phyloP scores from a whole-genome alignment of 2,888 invertebrate species.

The Rhamphomyia laevipes region DNA sequence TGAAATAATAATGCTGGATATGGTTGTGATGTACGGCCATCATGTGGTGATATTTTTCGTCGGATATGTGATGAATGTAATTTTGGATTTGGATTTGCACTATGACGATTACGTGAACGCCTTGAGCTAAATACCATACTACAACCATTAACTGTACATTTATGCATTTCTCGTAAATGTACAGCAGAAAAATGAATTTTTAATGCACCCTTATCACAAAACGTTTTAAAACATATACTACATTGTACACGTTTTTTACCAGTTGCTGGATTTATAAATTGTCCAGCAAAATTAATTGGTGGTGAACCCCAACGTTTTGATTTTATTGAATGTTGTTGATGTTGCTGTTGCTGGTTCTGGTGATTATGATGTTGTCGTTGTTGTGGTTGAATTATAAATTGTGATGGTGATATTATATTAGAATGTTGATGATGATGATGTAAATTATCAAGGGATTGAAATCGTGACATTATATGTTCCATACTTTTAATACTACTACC shows the following conservation, averaged over 20 bases:
- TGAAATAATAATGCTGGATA: conserved; percentile 54
- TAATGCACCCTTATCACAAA: conserved; percentile 97
- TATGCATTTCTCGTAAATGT: conserved; percentile 96
- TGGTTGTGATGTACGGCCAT: conserved; percentile 72
- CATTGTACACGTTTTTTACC: conserved; percentile 96
- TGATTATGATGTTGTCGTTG: conserved; percentile 16
- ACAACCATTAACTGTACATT: conserved; percentile 95
- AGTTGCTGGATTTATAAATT: conserved; percentile 80
- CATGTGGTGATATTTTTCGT: conserved; percentile 84
- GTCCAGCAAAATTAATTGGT: conserved; percentile 70
- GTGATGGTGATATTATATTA: conserved; percentile 11
- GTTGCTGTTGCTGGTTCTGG: conserved; percentile 24
- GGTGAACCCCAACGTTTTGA: conserved; percentile 52
- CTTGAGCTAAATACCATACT: conserved; percentile 98
- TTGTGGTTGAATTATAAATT: conserved; percentile 24
- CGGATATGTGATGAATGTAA: conserved; percentile 90
- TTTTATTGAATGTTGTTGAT: conserved; percentile 23
- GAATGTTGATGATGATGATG: conserved; percentile 15
- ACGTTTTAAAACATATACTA: conserved; percentile 93
- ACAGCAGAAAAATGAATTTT: conserved; percentile 99
- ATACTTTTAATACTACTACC: conserved; percentile 18
- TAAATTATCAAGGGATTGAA: conserved; percentile 18
- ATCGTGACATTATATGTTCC: conserved; percentile 32
- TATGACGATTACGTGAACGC: conserved; percentile 87
- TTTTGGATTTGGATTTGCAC: conserved; percentile 95